Evolutionary conservation across 2,113 vertebrate genomes (phyloP).

Genomic region (Microcebus murinus): DNA sequence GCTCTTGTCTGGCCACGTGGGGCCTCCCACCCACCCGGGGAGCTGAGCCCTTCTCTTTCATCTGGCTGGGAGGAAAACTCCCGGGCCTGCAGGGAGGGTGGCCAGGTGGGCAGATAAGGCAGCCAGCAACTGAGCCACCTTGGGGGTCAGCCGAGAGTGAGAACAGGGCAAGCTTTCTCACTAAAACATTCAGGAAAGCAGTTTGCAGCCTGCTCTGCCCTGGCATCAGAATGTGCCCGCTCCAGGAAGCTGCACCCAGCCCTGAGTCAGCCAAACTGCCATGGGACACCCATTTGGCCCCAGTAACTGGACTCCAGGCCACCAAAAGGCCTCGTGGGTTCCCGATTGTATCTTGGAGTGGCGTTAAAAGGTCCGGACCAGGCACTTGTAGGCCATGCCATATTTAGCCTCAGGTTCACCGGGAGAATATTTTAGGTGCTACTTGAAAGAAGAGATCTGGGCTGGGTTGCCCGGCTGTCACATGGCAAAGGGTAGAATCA

Average conservation of each 20-base stretch:
- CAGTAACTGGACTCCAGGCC: slow-evolving; percentile 23
- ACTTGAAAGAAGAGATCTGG: slow-evolving; percentile 51
- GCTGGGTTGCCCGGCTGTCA: slow-evolving; percentile 12
- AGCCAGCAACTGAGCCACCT: background rate
- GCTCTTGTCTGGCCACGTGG: background rate
- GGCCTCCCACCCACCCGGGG: background rate
- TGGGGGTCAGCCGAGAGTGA: background rate
- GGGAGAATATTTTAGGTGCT: slow-evolving; percentile 51
- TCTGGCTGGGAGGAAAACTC: background rate
- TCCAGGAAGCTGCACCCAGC: background rate
- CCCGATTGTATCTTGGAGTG: slow-evolving; percentile 17
- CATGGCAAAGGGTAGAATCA: background rate
- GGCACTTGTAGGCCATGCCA: background rate
- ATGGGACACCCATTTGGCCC: slow-evolving; percentile 26
- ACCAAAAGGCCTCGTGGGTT: background rate
- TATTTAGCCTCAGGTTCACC: slow-evolving; percentile 60
- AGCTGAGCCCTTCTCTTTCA: background rate
- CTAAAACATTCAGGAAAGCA: background rate
- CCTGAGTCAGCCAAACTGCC: slow-evolving; percentile 39
- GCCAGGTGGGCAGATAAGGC: background rate
- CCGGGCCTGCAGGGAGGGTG: background rate
- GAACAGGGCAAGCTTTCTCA: background rate
- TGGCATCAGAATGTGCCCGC: background rate
- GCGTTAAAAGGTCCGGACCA: background rate
- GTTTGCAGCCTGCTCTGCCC: background rate